Percentiles rank a stretch among this genome's conserved stretches.
Conservation (phyloP, 1,140 invertebrate genomes). For the Melitaea cinxia region DNA sequence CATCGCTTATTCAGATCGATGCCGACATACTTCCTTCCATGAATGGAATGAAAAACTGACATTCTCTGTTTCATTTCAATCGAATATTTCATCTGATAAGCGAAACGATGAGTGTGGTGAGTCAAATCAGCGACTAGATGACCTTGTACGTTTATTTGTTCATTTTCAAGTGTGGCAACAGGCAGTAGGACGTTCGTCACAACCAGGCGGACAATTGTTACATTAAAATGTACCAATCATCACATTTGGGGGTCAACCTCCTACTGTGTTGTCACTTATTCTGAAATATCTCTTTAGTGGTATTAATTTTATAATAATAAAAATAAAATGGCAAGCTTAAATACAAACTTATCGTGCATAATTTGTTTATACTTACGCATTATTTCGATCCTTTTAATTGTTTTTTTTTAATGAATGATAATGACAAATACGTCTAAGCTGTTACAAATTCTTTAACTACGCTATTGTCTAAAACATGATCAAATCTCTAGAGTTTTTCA, state of each 20-base stretch:
- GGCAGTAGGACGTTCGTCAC: conserved; percentile 60
- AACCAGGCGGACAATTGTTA: conserved; percentile 66
- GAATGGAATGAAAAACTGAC: conserved; percentile 19
- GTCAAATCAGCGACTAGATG: conserved; percentile 77
- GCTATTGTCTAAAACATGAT: not conserved
- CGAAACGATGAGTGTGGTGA: conserved; percentile 75
- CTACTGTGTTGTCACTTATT: conserved; percentile 75
- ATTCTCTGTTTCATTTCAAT: not conserved
- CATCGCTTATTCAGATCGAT: conserved; percentile 62
- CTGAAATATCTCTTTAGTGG: conserved; percentile 43
- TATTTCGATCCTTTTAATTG: conserved; percentile 1
- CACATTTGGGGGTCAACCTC: conserved; percentile 63
- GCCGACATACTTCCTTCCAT: conserved; percentile 20
- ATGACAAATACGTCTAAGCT: not conserved
- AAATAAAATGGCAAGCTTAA: conserved; percentile 26
- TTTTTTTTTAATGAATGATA: not conserved
- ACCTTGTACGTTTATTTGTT: conserved; percentile 69
- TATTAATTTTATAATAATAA: conserved; percentile 29
- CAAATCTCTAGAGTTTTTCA: not conserved
- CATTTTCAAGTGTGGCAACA: conserved; percentile 71
- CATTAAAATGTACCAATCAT: conserved; percentile 63
- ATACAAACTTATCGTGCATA: conserved; percentile 16
- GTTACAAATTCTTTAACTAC: not conserved
- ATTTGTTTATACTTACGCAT: conserved; percentile 17
- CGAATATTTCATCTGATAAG: conserved; percentile 56